These are phyloP conservation scores for Amorpha juglandis DNA, from an alignment of 2,888 invertebrate genomes.

Conservation along the genomic window DNA sequence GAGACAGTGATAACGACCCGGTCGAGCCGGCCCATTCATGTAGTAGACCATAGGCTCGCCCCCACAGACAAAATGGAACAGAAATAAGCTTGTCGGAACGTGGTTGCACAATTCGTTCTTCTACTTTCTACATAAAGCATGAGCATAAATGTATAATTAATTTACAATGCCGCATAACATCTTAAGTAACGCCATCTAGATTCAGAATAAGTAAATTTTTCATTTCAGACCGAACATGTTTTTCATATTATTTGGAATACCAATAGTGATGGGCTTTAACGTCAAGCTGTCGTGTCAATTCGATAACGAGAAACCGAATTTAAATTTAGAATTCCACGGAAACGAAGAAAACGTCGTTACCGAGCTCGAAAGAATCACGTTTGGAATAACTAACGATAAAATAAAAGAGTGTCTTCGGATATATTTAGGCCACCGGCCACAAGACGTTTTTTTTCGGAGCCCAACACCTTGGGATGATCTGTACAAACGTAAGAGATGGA, in stretches of 20 bases:
- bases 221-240: background rate
- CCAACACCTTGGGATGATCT: slow-evolving; percentile 48
- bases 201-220: background rate
- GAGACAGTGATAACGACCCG: no score
- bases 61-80: no score
- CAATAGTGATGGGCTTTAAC: slow-evolving; percentile 10
- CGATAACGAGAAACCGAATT: slow-evolving; percentile 40
- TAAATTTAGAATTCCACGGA: slow-evolving; percentile 49
- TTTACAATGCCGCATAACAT: background rate
- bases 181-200: background rate
- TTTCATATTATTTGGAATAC: background rate
- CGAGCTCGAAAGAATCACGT: slow-evolving; percentile 11
- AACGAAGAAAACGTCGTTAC: slow-evolving; percentile 31
- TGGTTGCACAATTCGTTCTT: no score
- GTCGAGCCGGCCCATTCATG: no score
- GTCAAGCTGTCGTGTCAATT: slow-evolving; percentile 28
- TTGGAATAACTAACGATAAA: slow-evolving; percentile 13
- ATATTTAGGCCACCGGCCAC: slow-evolving; percentile 30
- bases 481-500: slow-evolving; percentile 41
- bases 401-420: slow-evolving; percentile 31
- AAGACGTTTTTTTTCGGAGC: slow-evolving; percentile 32
- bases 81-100: no score
- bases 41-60: no score
- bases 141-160: no score
- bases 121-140: no score